Evolutionary conservation across 2,888 invertebrate species (phyloP).

Genomic region (Lottia scabra): DNA sequence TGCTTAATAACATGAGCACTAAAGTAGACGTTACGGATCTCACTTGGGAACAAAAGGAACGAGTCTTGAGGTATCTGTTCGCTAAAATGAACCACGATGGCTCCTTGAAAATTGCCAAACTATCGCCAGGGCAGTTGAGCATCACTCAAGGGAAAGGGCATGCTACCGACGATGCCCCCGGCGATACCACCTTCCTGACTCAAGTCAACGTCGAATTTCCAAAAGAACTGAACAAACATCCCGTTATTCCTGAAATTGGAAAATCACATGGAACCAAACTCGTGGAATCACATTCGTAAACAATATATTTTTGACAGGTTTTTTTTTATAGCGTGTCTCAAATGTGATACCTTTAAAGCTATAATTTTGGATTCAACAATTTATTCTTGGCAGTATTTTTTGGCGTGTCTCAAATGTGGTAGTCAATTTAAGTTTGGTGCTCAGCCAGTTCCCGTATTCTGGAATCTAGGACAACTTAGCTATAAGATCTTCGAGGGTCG

Average conservation of each 20-base stretch:
- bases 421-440: no score
- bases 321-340: no score
- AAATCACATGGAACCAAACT: not conserved
- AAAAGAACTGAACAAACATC: constrained; percentile 1
- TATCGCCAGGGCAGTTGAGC: constrained; percentile 39
- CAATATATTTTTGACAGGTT: no score
- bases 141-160: constrained; percentile 34
- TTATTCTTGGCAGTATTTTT: no score
- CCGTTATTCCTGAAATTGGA: constrained; percentile 11
- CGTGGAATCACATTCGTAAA: not conserved
- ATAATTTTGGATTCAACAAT: no score
- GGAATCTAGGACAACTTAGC: no score
- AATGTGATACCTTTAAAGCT: no score
- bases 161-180: constrained; percentile 32
- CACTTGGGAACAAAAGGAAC: constrained; percentile 70
- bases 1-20: constrained; percentile 46
- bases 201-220: constrained; percentile 47
- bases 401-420: no score
- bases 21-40: constrained; percentile 66
- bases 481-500: no score
- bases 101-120: constrained; percentile 25
- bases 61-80: constrained; percentile 67
- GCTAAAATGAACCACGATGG: constrained; percentile 63
- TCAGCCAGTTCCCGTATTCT: no score
- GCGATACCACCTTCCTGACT: constrained; percentile 55